phyloP scores from a whole-genome alignment of 2,113 vertebrate species.

The Mustelus asterias region DNA sequence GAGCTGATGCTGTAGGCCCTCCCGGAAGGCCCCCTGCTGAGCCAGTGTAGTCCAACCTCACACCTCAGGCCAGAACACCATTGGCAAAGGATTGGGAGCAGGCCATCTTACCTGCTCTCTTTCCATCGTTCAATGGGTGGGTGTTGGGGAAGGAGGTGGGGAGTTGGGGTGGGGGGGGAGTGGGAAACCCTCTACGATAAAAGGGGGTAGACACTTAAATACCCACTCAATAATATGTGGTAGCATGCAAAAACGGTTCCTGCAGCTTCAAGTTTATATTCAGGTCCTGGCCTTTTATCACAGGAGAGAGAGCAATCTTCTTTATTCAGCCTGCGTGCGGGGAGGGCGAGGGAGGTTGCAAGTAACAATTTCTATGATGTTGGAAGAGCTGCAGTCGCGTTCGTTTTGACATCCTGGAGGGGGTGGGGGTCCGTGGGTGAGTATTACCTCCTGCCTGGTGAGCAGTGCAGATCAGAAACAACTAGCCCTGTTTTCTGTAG shows the following conservation, averaged over 20 bases:
- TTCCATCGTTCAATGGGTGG: background rate
- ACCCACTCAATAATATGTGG: background rate
- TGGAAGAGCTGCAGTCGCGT: background rate
- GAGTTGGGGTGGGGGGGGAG: no score
- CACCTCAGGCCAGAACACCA: background rate
- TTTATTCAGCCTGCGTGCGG: background rate
- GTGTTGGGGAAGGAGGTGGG: no score
- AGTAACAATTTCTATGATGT: background rate
- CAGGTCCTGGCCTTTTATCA: background rate
- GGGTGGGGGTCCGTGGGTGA: background rate
- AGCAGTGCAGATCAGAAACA: background rate
- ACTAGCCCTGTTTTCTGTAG: background rate
- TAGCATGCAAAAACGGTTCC: constrained; percentile 5
- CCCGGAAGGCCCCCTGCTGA: background rate
- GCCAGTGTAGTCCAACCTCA: background rate
- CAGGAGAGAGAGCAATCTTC: background rate
- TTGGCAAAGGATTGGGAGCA: background rate
- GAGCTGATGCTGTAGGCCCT: background rate
- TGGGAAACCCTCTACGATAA: background rate
- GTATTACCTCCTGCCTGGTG: background rate
- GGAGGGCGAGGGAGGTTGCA: background rate
- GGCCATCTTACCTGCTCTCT: background rate
- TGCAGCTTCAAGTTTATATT: background rate
- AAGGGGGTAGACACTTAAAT: background rate
- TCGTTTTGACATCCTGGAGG: background rate